Percentiles rank a stretch among this genome's conserved stretches.
Evolutionary conservation across 2,888 invertebrate species (phyloP).

Genomic region (Andrena chrysosceles): DNA sequence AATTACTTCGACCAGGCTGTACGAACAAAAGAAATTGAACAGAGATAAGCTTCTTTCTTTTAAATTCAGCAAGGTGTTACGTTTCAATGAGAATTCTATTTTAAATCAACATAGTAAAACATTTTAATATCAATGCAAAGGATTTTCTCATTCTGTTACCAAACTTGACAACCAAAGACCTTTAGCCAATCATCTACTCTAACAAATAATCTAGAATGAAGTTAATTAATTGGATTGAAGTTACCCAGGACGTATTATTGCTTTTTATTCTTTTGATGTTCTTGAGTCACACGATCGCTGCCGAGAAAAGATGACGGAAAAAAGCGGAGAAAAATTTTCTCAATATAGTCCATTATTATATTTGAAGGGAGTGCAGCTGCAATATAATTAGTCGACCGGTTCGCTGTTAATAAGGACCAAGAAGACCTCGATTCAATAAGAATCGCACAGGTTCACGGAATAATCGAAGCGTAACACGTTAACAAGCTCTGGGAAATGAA

Average conservation of each 20-base stretch:
- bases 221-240: not conserved
- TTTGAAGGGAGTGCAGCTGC: not conserved
- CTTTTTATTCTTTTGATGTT: not conserved
- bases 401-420: not conserved
- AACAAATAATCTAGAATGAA: not conserved
- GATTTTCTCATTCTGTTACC: not conserved
- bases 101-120: not conserved
- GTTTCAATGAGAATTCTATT: not conserved
- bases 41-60: too few relatives aligned
- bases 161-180: not conserved
- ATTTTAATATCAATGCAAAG: not conserved
- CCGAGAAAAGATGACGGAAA: not conserved
- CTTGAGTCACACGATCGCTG: not conserved
- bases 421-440: not conserved
- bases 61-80: not conserved
- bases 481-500: not conserved
- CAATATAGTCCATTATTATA: not conserved
- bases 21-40: too few relatives aligned
- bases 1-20: too few relatives aligned
- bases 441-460: not conserved
- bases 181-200: not conserved
- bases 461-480: not conserved
- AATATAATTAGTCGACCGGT: constrained; percentile 24
- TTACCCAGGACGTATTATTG: not conserved
- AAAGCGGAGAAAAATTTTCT: not conserved